Conservation (phyloP, 2,113 vertebrate species). For the Crotalus viridis region DNA sequence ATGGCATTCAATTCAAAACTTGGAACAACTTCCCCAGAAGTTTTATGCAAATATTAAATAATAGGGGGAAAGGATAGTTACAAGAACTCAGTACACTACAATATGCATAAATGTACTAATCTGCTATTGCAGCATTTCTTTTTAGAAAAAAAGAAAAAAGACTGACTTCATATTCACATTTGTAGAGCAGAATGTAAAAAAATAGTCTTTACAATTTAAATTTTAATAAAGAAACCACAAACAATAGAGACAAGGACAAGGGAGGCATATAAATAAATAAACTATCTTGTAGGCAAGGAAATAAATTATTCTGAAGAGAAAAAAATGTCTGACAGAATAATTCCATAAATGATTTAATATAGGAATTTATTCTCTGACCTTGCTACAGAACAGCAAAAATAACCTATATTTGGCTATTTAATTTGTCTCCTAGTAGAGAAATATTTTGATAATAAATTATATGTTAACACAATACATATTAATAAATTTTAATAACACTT, state of each 20-base stretch:
- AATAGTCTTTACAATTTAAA: not conserved
- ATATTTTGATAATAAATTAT: not conserved
- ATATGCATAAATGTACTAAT: not conserved
- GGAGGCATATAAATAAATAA: not conserved
- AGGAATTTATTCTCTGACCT: constrained; percentile 5
- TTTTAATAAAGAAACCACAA: not conserved
- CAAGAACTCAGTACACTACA: not conserved
- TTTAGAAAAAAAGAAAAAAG: not conserved
- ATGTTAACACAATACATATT: not conserved
- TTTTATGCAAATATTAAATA: not conserved
- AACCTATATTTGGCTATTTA: constrained; percentile 3
- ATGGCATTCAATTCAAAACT: not conserved
- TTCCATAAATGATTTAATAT: rapidly evolving
- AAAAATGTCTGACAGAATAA: not conserved
- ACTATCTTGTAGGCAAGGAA: not conserved
- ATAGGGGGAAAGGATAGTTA: not conserved
- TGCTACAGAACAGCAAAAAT: constrained; percentile 1
- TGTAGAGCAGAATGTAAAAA: not conserved
- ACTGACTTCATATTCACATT: not conserved
- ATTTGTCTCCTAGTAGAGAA: constrained; percentile 33
- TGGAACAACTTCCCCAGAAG: not conserved
- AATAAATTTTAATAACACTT: not conserved
- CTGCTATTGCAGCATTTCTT: not conserved
- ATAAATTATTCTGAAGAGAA: not conserved
- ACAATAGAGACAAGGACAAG: not conserved